Evolutionary conservation across 2,888 invertebrate genomes (phyloP).

Genomic region (Electrophaes corylata): DNA sequence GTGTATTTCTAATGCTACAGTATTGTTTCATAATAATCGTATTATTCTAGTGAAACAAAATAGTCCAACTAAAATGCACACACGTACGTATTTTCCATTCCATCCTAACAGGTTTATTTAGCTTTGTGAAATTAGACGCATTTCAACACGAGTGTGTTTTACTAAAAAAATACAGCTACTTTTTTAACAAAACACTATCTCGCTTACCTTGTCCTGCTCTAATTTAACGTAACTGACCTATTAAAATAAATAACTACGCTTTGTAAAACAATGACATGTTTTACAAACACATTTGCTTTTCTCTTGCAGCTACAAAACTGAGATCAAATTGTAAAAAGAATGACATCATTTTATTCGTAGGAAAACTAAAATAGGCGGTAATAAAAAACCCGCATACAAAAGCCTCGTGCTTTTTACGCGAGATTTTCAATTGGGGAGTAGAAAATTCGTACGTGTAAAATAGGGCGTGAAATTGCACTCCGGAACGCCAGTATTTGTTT

Average conservation of each 20-base stretch:
- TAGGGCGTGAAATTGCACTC: constrained; percentile 79
- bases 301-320: constrained; percentile 51
- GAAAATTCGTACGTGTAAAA: constrained; percentile 75
- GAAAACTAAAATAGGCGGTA: constrained; percentile 64
- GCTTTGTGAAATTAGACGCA: constrained; percentile 22
- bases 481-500: constrained; percentile 77
- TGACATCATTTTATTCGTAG: constrained; percentile 66
- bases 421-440: constrained; percentile 69
- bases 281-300: constrained; percentile 38
- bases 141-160: constrained; percentile 20
- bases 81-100: not conserved
- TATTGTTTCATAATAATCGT: too few species aligned
- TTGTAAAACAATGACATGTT: constrained; percentile 27
- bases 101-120: constrained; percentile 18
- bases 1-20: too few species aligned
- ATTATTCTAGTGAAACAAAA: too few species aligned
- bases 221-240: constrained; percentile 31
- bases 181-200: constrained; percentile 28
- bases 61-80: not conserved
- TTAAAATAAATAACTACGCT: constrained; percentile 30
- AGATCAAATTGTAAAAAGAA: constrained; percentile 70
- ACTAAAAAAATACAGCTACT: constrained; percentile 25
- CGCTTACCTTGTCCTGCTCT: constrained; percentile 6
- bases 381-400: constrained; percentile 70
- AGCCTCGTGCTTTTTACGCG: constrained; percentile 60